Percentiles rank a stretch among this genome's conserved stretches.
Conservation (phyloP, 2,888 invertebrate species). For the Pseudanteris insignis region DNA sequence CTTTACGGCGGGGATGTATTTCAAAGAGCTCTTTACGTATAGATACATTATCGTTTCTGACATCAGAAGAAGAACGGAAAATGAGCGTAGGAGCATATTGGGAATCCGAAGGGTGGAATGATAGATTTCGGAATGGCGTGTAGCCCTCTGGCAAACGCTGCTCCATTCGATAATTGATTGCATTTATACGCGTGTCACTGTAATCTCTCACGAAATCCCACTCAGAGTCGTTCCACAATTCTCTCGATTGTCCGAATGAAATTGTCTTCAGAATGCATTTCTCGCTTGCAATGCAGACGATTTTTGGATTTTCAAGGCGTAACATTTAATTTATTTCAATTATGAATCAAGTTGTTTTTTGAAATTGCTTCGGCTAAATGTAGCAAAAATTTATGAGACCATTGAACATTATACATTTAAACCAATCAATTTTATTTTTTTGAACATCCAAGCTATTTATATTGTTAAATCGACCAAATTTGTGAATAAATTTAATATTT, state of each 20-base stretch:
- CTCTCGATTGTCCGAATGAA: conserved; percentile 44
- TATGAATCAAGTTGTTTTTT: conserved; percentile 22
- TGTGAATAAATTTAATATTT: too few species aligned
- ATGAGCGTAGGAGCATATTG: conserved; percentile 40
- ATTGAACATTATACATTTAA: too few species aligned
- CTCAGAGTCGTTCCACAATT: conserved; percentile 43
- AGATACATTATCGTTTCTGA: conserved; percentile 43
- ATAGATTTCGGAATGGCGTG: conserved; percentile 53
- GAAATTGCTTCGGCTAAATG: too few species aligned
- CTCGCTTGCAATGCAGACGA: conserved; percentile 16
- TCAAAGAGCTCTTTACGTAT: conserved; percentile 30
- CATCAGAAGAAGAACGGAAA: conserved; percentile 40
- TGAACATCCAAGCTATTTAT: too few species aligned
- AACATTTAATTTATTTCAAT: conserved; percentile 38
- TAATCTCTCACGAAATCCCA: conserved; percentile 46
- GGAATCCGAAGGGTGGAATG: conserved; percentile 45
- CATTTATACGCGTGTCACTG: conserved; percentile 50
- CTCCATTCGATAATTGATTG: conserved; percentile 53
- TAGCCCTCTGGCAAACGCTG: conserved; percentile 44
- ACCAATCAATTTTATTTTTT: too few species aligned
- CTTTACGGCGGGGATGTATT: conserved; percentile 27
- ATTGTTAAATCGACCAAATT: too few species aligned
- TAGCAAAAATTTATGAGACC: too few species aligned
- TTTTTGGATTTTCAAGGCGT: conserved; percentile 37
- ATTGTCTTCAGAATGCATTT: conserved; percentile 44